Percentiles rank a stretch among this genome's conserved stretches.
phyloP scores from a whole-genome alignment of 1,140 invertebrate species.

The Pectinophora gossypiella region DNA sequence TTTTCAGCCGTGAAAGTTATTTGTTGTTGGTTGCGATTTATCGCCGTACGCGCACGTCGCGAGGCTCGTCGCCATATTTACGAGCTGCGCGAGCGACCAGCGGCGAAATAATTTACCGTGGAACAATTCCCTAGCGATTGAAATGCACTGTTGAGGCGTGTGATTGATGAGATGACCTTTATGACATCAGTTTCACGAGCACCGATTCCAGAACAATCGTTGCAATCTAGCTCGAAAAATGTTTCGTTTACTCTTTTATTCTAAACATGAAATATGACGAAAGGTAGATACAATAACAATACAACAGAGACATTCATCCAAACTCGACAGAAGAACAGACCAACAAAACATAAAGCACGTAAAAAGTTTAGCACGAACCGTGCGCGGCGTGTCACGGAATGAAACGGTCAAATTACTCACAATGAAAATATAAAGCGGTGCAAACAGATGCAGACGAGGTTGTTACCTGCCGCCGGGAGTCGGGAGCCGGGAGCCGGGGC shows the following conservation, averaged over 20 bases:
- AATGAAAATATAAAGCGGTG: background rate
- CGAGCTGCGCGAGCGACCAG: background rate
- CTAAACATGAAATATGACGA: too few species aligned
- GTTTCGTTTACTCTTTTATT: too few species aligned
- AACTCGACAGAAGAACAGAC: too few species aligned
- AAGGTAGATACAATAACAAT: too few species aligned
- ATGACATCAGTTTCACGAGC: too few species aligned
- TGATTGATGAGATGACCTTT: background rate
- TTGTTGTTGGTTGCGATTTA: slow-evolving; percentile 9
- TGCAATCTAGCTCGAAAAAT: too few species aligned
- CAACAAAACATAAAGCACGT: too few species aligned
- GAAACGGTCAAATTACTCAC: background rate
- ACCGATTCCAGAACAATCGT: too few species aligned
- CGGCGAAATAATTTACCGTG: background rate
- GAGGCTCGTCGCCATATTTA: background rate
- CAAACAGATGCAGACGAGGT: background rate
- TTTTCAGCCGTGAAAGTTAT: slow-evolving; percentile 60
- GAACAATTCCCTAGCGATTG: background rate
- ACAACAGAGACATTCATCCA: too few species aligned
- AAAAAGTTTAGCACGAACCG: background rate
- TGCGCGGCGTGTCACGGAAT: background rate
- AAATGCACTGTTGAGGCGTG: background rate
- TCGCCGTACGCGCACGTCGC: background rate
- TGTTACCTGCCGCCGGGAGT: background rate
- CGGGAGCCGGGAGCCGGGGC: background rate